Evolutionary conservation across 2,113 vertebrate species (phyloP).

Genomic region (Corythoichthys haematopterus): DNA sequence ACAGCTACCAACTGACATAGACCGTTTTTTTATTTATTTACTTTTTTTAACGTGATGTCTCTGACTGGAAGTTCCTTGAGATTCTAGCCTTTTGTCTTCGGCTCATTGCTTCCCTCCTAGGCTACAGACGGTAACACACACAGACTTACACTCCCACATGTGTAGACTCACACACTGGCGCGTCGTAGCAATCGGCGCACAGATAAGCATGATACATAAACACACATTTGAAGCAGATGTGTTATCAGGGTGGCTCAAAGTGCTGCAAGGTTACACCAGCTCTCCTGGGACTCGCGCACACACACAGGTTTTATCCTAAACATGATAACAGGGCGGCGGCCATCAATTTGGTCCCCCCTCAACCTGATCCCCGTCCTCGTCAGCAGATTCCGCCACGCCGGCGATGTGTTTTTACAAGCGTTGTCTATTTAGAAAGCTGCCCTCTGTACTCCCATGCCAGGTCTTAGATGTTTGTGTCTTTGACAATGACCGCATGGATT

Average conservation of each 20-base stretch:
- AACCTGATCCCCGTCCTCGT: constrained; percentile 48
- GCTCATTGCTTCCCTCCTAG: constrained; percentile 22
- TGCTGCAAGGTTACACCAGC: constrained; percentile 54
- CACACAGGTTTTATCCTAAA: constrained; percentile 52
- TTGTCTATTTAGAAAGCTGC: constrained; percentile 37
- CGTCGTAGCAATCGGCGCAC: constrained; percentile 38
- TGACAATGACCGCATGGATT: constrained; percentile 36
- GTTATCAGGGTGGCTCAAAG: constrained; percentile 54
- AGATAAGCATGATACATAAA: constrained; percentile 64
- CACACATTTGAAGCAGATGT: constrained; percentile 64
- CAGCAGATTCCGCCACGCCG: constrained; percentile 78
- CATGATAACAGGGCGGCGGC: constrained; percentile 64
- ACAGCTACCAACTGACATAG: background rate
- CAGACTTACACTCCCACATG: constrained; percentile 17
- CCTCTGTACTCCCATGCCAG: constrained; percentile 12
- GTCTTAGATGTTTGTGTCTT: constrained; percentile 17
- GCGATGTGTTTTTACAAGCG: constrained; percentile 24
- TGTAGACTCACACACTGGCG: constrained; percentile 22
- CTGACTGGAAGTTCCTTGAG: background rate
- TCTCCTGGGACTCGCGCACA: constrained; percentile 35
- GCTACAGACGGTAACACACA: constrained; percentile 28
- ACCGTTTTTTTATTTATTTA: background rate
- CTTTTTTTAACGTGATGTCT: background rate
- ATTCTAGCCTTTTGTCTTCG: background rate
- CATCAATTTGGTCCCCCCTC: constrained; percentile 58